Evolutionary conservation across 2,888 invertebrate genomes (phyloP), one percentile per base, ranked within the genome.

Genomic region (Drosophila differens): DNA sequence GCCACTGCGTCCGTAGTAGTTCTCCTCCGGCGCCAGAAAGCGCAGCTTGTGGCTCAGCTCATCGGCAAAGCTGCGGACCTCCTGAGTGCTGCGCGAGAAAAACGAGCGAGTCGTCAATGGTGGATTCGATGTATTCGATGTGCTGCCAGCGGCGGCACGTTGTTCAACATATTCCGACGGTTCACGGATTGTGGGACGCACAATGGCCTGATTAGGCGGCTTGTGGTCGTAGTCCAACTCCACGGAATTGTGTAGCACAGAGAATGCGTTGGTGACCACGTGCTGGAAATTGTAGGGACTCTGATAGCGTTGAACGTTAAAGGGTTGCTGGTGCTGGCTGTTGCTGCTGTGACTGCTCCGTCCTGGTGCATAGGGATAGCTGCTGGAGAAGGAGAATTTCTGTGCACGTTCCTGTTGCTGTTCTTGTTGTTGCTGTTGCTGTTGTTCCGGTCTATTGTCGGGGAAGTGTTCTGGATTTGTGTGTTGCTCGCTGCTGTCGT

Each of bases 11-110:
- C 66, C 76, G 79, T 76, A 77, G 61, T 84, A 79, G 66, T 86
- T 83, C 87, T 88, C 87, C 61, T 88, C 87, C 71, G 95, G 95
- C 92, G 96, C 96, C 60, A 97, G 94, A 69, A 95, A 95, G 41
- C 95, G 94, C 70, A 97, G 93, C 92, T 96, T 96, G 51, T 95
- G 95, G 91, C 96, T 96, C 71, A 97, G 94, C 64, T 96, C 95
- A 84, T 95, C 95, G 73, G 95, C 95, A 92, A 97, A 96, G 83
- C 95, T 95, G 41, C 81, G 87, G 35, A 80, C 82, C 76, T 91
- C 90, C 74, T 88, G 90, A 33, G 75, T 84, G 87, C 91, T 89
- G 52, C 82, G 72, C 59, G 81, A 90, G 69, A 90, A 87, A 64
- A 83, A 83, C 14, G 90, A 76, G 41, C 70, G 76, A 1, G 70